Conservation (phyloP, 2,113 vertebrate species). For the Oncorhynchus kisutch region DNA sequence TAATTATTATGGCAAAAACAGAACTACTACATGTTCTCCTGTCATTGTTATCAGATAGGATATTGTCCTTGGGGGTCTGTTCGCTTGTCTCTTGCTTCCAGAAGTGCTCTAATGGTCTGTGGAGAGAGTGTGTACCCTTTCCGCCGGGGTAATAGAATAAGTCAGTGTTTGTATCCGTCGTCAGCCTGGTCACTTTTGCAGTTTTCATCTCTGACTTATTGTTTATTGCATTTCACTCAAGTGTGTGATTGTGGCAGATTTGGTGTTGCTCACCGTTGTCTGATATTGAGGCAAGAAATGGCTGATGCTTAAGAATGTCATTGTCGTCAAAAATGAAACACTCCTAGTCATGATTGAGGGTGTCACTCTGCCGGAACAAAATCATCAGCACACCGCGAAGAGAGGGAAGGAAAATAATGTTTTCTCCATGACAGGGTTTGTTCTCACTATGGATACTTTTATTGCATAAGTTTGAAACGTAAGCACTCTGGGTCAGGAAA, state of each 20-base stretch:
- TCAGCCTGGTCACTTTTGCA: constrained; percentile 48
- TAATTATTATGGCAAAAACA: too few relatives aligned
- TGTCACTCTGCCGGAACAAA: constrained; percentile 20
- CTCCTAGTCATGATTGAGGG: constrained; percentile 22
- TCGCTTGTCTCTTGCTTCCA: background rate
- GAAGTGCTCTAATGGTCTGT: background rate
- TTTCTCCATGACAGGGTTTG: constrained; percentile 36
- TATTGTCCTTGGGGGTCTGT: background rate
- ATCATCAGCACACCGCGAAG: constrained; percentile 7
- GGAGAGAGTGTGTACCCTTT: background rate
- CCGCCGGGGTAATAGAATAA: constrained; percentile 3
- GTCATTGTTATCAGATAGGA: background rate
- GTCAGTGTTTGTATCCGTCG: constrained; percentile 32
- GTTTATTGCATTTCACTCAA: constrained; percentile 45
- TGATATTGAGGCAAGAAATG: constrained; percentile 29
- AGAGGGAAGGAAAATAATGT: constrained; percentile 24
- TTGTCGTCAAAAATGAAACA: constrained; percentile 42
- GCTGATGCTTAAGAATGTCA: constrained; percentile 34
- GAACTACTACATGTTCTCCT: too few relatives aligned
- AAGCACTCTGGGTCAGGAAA: constrained; percentile 35
- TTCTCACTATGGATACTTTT: constrained; percentile 46
- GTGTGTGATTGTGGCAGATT: constrained; percentile 44
- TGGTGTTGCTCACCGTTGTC: constrained; percentile 28
- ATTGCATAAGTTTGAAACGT: constrained; percentile 56
- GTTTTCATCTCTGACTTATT: constrained; percentile 35